These are phyloP conservation scores for Salvator merianae DNA, from an alignment of 2,113 vertebrate species.

Conservation along the genomic window DNA sequence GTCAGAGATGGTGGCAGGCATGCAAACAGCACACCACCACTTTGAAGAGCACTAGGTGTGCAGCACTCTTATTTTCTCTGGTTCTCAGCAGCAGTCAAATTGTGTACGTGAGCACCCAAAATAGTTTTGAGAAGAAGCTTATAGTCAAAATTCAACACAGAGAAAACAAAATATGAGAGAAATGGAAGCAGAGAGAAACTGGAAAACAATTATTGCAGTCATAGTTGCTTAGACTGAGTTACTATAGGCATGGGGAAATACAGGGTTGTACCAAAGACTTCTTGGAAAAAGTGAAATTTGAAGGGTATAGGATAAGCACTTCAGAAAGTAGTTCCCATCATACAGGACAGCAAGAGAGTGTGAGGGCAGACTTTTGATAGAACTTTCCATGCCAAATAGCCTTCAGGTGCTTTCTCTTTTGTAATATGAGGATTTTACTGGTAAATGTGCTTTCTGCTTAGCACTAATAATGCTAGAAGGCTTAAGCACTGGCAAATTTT, in stretches of 20 bases:
- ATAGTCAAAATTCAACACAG: background rate
- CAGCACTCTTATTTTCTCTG: too few relatives aligned
- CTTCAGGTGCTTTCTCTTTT: background rate
- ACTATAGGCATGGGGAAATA: background rate
- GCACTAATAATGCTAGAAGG: background rate
- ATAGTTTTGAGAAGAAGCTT: background rate
- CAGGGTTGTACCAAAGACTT: background rate
- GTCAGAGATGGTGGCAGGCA: too few relatives aligned
- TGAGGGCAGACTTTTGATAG: background rate
- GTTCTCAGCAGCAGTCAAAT: too few relatives aligned
- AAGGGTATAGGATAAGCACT: background rate
- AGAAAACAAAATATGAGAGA: background rate
- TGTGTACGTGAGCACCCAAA: too few relatives aligned
- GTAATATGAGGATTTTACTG: background rate
- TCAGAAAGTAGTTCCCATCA: background rate
- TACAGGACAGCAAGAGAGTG: background rate
- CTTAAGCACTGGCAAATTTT: background rate
- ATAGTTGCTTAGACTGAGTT: background rate
- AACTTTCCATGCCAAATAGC: background rate
- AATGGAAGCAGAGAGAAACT: too few relatives aligned
- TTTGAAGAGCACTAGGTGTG: too few relatives aligned
- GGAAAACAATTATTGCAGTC: background rate
- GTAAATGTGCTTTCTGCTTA: background rate
- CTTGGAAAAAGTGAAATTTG: background rate
- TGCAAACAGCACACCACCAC: too few relatives aligned